A percentile compares a stretch with the other conserved stretches of the same genome.
Evolutionary conservation across 2,113 vertebrate species (phyloP).

Genomic region (Eupsittula cactorum): DNA sequence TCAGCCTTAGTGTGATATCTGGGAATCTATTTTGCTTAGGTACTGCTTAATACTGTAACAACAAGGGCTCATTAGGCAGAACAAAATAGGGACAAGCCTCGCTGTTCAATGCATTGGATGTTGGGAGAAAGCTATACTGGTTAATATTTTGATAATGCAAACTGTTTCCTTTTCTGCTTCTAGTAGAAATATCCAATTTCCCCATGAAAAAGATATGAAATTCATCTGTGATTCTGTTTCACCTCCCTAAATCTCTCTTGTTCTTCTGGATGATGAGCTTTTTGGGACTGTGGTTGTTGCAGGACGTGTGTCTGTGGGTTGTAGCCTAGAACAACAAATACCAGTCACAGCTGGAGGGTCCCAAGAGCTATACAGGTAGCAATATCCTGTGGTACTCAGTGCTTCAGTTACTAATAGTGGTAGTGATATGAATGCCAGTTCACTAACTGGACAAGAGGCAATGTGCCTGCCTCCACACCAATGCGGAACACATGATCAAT

Average conservation of each 20-base stretch:
- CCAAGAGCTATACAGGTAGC: not conserved
- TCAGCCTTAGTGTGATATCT: not conserved
- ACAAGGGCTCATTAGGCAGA: not conserved
- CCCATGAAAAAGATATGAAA: not conserved
- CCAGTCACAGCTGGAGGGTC: not conserved
- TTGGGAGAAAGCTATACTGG: not conserved
- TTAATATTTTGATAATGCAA: not conserved
- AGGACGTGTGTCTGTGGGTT: not conserved
- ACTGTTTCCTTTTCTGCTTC: not conserved
- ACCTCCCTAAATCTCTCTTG: not conserved
- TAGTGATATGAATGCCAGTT: not conserved
- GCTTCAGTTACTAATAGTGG: not conserved
- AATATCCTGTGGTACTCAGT: not conserved
- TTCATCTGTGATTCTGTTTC: not conserved
- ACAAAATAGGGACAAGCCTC: not conserved
- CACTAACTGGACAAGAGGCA: not conserved
- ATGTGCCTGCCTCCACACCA: rapidly evolving
- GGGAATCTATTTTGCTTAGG: not conserved
- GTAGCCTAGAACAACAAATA: not conserved
- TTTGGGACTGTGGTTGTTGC: not conserved
- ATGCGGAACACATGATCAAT: not conserved
- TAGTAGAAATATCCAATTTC: not conserved
- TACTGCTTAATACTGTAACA: not conserved
- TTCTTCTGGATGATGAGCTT: not conserved
- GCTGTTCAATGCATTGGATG: not conserved